A percentile compares a stretch with the other conserved stretches of the same genome.
Evolutionary conservation across 2,113 vertebrate genomes (phyloP).

Genomic region (Lota lota): DNA sequence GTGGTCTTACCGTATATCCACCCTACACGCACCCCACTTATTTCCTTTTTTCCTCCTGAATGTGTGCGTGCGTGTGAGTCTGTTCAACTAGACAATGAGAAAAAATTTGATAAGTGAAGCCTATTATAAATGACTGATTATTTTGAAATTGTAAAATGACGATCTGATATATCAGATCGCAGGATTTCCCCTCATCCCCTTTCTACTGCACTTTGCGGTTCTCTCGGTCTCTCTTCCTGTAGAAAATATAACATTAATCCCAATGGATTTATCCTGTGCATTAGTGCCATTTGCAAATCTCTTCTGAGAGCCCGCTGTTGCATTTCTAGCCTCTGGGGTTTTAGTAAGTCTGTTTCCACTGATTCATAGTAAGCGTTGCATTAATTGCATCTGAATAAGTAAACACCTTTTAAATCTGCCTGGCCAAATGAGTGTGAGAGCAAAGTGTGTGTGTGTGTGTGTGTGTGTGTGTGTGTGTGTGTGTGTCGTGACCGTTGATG

Average conservation of each 20-base stretch:
- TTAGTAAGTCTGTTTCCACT: constrained; percentile 24
- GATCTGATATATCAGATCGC: too few species aligned
- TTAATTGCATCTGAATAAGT: constrained; percentile 69
- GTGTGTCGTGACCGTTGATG: neutral
- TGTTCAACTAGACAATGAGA: neutral
- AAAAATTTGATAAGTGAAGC: too few species aligned
- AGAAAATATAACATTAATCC: constrained; percentile 40
- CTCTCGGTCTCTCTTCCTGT: neutral
- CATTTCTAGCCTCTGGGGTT: neutral
- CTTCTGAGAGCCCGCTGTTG: constrained; percentile 28
- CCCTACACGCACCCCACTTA: constrained; percentile 31
- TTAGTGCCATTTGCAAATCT: constrained; percentile 40
- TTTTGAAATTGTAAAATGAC: too few species aligned
- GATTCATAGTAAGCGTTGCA: constrained; percentile 39
- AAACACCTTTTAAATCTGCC: constrained; percentile 58
- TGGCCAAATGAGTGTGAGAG: constrained; percentile 29
- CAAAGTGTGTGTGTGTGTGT: constrained; percentile 14
- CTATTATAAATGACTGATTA: too few species aligned
- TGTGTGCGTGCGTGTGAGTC: neutral
- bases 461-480: neutral
- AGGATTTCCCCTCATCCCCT: neutral
- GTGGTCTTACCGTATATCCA: constrained; percentile 31
- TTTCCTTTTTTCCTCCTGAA: constrained; percentile 14
- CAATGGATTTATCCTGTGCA: constrained; percentile 46
- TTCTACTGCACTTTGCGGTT: too few species aligned